A percentile compares a stretch with the other conserved stretches of the same genome.
phyloP scores from a whole-genome alignment of 1,140 invertebrate genomes.

The Temnothorax nylanderi region DNA sequence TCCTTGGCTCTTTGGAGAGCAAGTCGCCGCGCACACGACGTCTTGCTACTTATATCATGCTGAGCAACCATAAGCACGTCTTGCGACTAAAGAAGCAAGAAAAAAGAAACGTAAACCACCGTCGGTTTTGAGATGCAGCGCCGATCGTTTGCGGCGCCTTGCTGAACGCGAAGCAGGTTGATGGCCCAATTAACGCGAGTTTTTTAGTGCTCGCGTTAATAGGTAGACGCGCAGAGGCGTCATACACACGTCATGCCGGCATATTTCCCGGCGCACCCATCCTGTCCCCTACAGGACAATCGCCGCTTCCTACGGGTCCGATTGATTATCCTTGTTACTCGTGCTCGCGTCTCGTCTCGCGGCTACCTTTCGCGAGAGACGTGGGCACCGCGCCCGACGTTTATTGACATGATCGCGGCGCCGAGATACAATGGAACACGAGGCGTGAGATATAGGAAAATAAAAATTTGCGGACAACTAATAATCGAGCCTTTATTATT shows the following conservation, averaged over 20 bases:
- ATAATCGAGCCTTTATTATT: background rate
- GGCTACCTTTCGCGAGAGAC: slow-evolving; percentile 32
- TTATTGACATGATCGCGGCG: background rate
- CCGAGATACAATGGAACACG: slow-evolving; percentile 25
- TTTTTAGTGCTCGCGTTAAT: slow-evolving; percentile 10
- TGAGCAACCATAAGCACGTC: background rate
- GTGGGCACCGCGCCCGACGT: slow-evolving; percentile 23
- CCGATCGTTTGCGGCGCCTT: background rate
- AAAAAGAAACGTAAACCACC: background rate
- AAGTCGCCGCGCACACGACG: background rate
- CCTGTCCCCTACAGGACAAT: slow-evolving; percentile 65
- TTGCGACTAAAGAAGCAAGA: background rate
- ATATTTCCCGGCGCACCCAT: slow-evolving; percentile 75
- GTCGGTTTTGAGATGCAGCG: too few species aligned
- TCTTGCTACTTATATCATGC: background rate
- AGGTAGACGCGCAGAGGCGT: slow-evolving; percentile 64
- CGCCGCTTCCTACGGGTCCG: slow-evolving; percentile 64
- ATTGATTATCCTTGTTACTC: slow-evolving; percentile 72
- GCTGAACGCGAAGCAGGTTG: slow-evolving; percentile 64
- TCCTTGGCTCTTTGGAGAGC: background rate
- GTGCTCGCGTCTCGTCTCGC: background rate
- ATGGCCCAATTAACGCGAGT: slow-evolving; percentile 60
- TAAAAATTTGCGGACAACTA: background rate
- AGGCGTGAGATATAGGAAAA: background rate
- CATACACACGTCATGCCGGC: slow-evolving; percentile 52